Conservation (phyloP, 2,113 vertebrate genomes). For the Zeus faber region DNA sequence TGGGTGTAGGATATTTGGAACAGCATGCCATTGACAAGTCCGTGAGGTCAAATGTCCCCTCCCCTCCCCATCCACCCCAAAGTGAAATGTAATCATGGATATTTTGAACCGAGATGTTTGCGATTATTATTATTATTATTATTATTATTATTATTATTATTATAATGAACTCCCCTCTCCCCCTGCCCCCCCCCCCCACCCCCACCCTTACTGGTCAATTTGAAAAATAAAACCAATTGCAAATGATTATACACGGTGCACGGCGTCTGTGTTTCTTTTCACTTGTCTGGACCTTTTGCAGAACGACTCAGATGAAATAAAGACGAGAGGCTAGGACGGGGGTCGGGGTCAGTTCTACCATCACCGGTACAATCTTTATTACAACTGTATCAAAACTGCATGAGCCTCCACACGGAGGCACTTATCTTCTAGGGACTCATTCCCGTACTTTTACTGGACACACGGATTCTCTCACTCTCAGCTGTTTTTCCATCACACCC, state of each 20-base stretch:
- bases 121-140: constrained; percentile 8
- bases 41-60: background rate
- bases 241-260: constrained; percentile 52
- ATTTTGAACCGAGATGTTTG: constrained; percentile 69
- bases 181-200: constrained; percentile 29
- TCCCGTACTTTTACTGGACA: no score
- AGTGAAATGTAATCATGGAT: constrained; percentile 66
- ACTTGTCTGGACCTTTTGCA: no score
- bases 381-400: constrained; percentile 71
- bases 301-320: no score
- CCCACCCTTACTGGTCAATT: constrained; percentile 52
- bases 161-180: constrained; percentile 49
- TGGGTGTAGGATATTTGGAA: constrained; percentile 46
- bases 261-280: background rate
- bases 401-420: constrained; percentile 35
- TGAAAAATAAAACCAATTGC: constrained; percentile 70
- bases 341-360: constrained; percentile 43
- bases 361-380: constrained; percentile 64
- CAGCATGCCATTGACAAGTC: constrained; percentile 19
- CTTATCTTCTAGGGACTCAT: no score
- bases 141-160: constrained; percentile 16
- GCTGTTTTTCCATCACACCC: no score
- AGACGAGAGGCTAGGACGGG: no score
- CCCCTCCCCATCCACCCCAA: constrained; percentile 55
- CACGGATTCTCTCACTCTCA: no score